Base-by-base conservation (phyloP, 2,113 vertebrate genomes). In the Micronycteris hirsuta region DNA sequence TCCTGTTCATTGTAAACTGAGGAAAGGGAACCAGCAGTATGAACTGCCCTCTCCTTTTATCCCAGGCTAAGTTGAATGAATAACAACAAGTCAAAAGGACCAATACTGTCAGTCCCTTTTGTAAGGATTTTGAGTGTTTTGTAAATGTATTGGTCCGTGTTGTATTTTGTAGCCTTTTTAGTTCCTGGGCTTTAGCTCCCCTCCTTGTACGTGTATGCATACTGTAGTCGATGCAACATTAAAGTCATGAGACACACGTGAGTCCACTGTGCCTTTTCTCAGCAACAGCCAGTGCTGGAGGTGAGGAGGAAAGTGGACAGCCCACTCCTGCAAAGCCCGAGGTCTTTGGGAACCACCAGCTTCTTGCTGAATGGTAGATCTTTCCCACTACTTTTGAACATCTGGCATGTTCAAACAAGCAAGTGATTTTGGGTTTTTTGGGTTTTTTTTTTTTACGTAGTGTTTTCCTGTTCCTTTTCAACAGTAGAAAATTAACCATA, bases 161-260 rank as follows among this genome's bases (percentile, higher is more conserved):
- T 99, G 98, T 99, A 99, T 99, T 99, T 99, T 99, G 99, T 99
- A 99, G 99, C 99, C 98, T 99, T 99, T 99, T 98, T 99, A 99
- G 99, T 99, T 98, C 97, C 97, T 97, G 99, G 98, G 98, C 99
- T 99, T 99, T 99, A 99, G 98, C 99, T 99, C 98, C 99, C 99
- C 99, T 99, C 99, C 98, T 99, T 99, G 98, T 99, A 99, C 99
- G 99, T 99, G 99, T 99, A 98, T 99, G 99, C 99, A 99, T 99
- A 98, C 98, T 99, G 99, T 98, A 99, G 99, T 99, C 99, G 98
- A 33, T 12, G 45, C 73, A 76, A 98, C 99, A 99, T 99, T 99
- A 99, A 99, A 98, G 98, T 99, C 98, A 98, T 99, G 99, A 99
- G 98, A 96, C 97, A 97, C 98, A 98, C 81, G 91, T 47, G 41